Evolutionary conservation across 92 coral and sea anemone species (phyloP).

Genomic region (Umimayanthus kanabou): DNA sequence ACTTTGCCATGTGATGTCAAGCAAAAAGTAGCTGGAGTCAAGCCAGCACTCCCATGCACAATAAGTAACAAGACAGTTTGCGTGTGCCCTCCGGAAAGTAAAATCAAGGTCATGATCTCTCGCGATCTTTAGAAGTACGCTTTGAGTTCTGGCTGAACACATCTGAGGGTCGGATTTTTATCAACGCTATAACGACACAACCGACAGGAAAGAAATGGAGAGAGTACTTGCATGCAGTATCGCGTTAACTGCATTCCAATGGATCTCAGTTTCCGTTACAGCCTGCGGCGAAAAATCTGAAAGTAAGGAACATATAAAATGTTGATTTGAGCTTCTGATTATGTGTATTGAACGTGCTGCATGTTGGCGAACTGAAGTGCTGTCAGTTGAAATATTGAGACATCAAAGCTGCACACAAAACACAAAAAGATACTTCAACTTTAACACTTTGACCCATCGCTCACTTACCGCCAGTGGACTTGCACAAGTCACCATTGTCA

Average conservation of each 20-base stretch:
- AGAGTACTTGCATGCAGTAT: background rate
- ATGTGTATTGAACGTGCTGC: background rate
- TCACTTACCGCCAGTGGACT: background rate
- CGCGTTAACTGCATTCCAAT: background rate
- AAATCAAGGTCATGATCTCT: background rate
- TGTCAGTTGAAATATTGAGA: slow-evolving; percentile 1
- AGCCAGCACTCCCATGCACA: background rate
- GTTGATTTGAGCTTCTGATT: background rate
- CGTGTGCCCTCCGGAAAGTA: background rate
- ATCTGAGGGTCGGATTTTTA: background rate
- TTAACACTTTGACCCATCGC: background rate
- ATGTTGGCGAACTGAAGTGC: background rate
- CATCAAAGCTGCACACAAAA: background rate
- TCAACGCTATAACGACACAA: background rate
- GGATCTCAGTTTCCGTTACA: slow-evolving; percentile 12
- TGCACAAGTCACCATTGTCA: background rate
- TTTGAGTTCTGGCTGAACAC: background rate
- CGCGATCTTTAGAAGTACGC: background rate
- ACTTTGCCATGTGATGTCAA: background rate
- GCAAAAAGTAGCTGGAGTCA: background rate
- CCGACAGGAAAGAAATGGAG: background rate
- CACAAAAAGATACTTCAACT: background rate
- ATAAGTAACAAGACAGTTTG: background rate
- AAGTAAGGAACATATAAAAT: slow-evolving; percentile 18
- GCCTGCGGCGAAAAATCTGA: slow-evolving; percentile 29